Evolutionary conservation across 2,113 vertebrate species (phyloP).

Genomic region (Numida meleagris): DNA sequence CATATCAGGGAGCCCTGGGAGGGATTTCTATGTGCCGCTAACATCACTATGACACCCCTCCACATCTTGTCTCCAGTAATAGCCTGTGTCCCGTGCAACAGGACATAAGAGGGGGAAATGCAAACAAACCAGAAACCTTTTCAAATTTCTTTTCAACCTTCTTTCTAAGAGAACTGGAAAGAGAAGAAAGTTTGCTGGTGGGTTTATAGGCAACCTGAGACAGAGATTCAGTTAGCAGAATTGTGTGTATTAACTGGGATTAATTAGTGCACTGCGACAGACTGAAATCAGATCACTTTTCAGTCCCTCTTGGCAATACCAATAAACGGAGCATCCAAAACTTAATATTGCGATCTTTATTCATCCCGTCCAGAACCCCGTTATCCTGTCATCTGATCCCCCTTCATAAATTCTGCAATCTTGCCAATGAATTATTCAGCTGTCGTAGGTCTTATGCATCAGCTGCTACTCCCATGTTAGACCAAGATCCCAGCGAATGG

Average conservation of each 20-base stretch:
- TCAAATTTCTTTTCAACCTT: not conserved
- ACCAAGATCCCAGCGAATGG: not conserved
- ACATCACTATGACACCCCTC: not conserved
- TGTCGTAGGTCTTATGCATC: conserved; percentile 23
- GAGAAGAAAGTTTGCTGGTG: not conserved
- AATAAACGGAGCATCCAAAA: conserved; percentile 20
- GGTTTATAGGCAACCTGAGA: not conserved
- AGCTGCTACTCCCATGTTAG: conserved; percentile 4
- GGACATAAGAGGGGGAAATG: not conserved
- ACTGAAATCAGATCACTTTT: conserved; percentile 21
- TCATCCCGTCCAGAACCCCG: not conserved
- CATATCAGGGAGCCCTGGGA: not conserved
- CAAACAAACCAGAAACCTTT: not conserved
- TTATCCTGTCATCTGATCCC: not conserved
- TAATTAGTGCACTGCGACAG: not conserved
- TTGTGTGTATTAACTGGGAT: not conserved
- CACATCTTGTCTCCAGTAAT: not conserved
- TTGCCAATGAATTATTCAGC: conserved; percentile 42
- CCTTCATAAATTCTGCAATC: not conserved
- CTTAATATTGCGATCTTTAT: not conserved
- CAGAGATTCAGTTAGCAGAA: not conserved
- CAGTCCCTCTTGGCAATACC: not conserved
- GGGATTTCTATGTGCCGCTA: not conserved
- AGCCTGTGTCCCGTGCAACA: not conserved
- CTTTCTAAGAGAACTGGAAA: not conserved